Base-by-base conservation (phyloP, 2,888 invertebrate species). In the Drosophila mercatorum region DNA sequence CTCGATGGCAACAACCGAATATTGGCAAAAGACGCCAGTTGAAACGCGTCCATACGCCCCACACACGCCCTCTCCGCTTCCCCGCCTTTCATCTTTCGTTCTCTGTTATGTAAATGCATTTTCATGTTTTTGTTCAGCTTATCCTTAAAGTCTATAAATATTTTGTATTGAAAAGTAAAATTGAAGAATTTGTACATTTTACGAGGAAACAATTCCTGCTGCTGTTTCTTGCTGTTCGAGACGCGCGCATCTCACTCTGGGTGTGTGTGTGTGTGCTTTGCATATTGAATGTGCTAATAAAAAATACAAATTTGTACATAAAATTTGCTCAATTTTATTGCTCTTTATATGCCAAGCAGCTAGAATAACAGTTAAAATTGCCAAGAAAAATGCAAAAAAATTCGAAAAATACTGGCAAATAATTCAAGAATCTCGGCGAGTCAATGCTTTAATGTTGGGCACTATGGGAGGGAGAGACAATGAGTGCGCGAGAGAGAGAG, bases 141-240 rank as follows among this genome's bases (percentile, higher is more conserved):
- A 85, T 85, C 87, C 85, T 84, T 80, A 83, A 85, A 87, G 85
- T 85, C 87, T 85, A 87, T 86, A 86, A 86, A 87, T 87, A 87
- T 76, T 75, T 83, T 66, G 79, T 73, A 87, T 89, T 84, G 88
- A 78, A 81, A 80, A 89, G 76, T 70, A 76, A 73, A 81, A 83
- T 51, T 83, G 81, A 79, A 76, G 76, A 81, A 83, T 81, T 83
- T 74, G 53, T 76, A 66, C 49, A 64, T 78, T 78, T 72, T 79
- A 76, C 72, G 75, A 75, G 78, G 72, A 89, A 78, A 80, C 83
- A 86, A 88, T 86, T 80, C 68, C 41, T 64, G 46, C 34, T 51
- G 46, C 28, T 49, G 31, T n/a, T 49, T 44, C 22, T n/a, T 69
- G 17, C 46, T 64, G 26, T 61, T 38, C 38, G 41, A 46, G 57